Conservation (phyloP, 1,140 invertebrate genomes). For the Drosophila sp. region DNA sequence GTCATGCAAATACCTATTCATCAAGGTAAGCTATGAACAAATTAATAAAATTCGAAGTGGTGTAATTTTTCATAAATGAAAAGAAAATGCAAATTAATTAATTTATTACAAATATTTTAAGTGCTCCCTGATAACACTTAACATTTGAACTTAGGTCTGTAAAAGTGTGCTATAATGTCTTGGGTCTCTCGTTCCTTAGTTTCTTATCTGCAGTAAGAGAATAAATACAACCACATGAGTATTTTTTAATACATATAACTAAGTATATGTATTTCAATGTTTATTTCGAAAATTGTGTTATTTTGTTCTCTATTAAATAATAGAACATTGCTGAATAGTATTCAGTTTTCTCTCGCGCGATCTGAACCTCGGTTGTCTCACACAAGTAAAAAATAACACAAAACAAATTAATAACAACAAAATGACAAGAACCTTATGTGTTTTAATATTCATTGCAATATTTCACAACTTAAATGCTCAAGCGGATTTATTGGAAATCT, state of each 20-base stretch:
- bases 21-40: no score
- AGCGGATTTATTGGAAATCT: slow-evolving; percentile 25
- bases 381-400: background rate
- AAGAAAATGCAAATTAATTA: slow-evolving; percentile 43
- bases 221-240: background rate
- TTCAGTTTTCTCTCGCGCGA: slow-evolving; percentile 37
- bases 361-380: slow-evolving; percentile 24
- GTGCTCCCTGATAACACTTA: slow-evolving; percentile 31
- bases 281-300: slow-evolving; percentile 18
- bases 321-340: background rate
- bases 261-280: background rate
- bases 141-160: slow-evolving; percentile 26
- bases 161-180: slow-evolving; percentile 35
- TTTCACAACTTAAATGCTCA: slow-evolving; percentile 4
- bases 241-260: slow-evolving; percentile 1
- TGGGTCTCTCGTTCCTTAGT: slow-evolving; percentile 13
- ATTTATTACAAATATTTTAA: slow-evolving; percentile 37
- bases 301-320: slow-evolving; percentile 8
- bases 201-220: slow-evolving; percentile 30
- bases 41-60: background rate
- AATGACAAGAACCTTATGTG: slow-evolving; percentile 19
- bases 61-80: slow-evolving; percentile 12
- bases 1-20: no score
- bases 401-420: background rate
- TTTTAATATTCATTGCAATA: slow-evolving; percentile 1